A percentile compares a stretch with the other conserved stretches of the same genome.
Conservation (phyloP, 2,888 invertebrate species). For the Taenaris catops region DNA sequence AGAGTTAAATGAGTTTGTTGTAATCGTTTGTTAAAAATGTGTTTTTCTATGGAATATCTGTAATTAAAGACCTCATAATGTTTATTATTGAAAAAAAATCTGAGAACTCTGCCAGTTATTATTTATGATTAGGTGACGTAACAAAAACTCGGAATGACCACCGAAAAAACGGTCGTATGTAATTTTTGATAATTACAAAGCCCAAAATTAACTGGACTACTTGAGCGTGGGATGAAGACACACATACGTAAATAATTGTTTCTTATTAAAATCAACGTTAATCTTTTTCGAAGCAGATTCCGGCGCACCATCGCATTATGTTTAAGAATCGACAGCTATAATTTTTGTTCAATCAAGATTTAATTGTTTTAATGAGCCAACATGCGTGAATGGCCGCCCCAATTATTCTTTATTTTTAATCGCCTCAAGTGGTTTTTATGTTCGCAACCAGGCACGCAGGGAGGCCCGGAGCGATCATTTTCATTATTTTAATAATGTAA, state of each 20-base stretch:
- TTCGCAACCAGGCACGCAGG: slow-evolving; percentile 75
- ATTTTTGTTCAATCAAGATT: slow-evolving; percentile 80
- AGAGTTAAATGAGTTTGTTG: too few species aligned
- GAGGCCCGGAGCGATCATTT: slow-evolving; percentile 73
- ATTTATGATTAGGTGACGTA: slow-evolving; percentile 24
- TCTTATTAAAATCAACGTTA: slow-evolving; percentile 78
- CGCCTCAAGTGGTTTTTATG: slow-evolving; percentile 77
- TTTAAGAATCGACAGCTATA: slow-evolving; percentile 79
- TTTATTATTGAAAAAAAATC: background rate
- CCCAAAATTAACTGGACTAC: slow-evolving; percentile 63
- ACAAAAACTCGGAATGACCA: slow-evolving; percentile 61
- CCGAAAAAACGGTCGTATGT: slow-evolving; percentile 64
- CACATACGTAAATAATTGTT: slow-evolving; percentile 74
- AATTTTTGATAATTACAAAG: slow-evolving; percentile 77
- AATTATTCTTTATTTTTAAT: slow-evolving; percentile 81
- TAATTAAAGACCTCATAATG: too few species aligned
- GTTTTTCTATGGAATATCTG: too few species aligned
- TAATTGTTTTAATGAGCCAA: slow-evolving; percentile 79
- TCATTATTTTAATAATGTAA: slow-evolving; percentile 80
- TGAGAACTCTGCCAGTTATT: slow-evolving; percentile 11
- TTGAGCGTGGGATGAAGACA: slow-evolving; percentile 71
- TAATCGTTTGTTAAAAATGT: too few species aligned
- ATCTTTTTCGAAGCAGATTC: slow-evolving; percentile 76
- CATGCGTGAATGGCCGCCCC: slow-evolving; percentile 79
- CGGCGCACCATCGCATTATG: slow-evolving; percentile 72